phyloP scores from a whole-genome alignment of 2,888 invertebrate genomes.

The Oxyteleia sp. region DNA sequence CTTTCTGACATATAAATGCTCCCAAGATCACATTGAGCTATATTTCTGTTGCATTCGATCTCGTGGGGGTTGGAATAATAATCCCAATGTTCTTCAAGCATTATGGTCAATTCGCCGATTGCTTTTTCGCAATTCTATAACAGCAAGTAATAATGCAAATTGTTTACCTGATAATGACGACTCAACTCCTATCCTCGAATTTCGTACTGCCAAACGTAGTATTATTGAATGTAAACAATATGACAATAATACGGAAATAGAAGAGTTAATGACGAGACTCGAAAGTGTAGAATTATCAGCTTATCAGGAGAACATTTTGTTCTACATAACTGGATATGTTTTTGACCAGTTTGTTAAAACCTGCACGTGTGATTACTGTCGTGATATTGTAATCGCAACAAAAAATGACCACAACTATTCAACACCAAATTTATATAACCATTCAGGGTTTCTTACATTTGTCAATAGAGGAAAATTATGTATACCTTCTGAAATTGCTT shows the following conservation, averaged over 20 bases:
- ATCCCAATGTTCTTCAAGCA: too few species aligned
- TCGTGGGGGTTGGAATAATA: too few species aligned
- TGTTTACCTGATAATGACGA: too few species aligned
- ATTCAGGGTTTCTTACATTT: constrained; percentile 23
- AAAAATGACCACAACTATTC: constrained; percentile 9
- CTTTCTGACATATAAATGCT: too few species aligned
- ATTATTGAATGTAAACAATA: too few species aligned
- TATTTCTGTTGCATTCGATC: too few species aligned
- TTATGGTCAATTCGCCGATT: too few species aligned
- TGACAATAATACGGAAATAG: constrained; percentile 1
- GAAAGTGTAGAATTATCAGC: background rate
- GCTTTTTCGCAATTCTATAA: too few species aligned
- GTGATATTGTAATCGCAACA: background rate
- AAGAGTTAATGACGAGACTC: constrained; percentile 14
- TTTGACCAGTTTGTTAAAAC: background rate
- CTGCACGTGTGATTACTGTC: constrained; percentile 1
- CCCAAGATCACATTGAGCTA: too few species aligned
- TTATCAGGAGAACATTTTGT: constrained; percentile 27
- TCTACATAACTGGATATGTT: constrained; percentile 21
- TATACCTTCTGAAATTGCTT: constrained; percentile 11
- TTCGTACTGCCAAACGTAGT: too few species aligned
- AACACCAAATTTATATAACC: background rate
- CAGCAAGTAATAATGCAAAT: too few species aligned
- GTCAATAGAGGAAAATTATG: constrained; percentile 35
- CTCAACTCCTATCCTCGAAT: too few species aligned